Evolutionary conservation across 2,113 vertebrate species (phyloP).

Genomic region (Microtus montanus): DNA sequence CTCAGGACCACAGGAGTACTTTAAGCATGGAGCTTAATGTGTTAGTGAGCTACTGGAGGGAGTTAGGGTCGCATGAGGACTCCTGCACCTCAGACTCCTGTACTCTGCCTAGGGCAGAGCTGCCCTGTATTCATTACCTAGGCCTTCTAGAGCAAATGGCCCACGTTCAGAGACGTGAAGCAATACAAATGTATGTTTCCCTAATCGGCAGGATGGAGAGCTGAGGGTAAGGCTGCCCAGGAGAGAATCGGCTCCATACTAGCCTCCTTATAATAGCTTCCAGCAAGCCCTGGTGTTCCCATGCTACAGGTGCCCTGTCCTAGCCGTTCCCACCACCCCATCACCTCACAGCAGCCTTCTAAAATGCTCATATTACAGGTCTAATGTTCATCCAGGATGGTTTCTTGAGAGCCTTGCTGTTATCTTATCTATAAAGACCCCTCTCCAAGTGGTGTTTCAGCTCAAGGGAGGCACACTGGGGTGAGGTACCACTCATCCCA

Average conservation of each 20-base stretch:
- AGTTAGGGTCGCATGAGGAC: rapidly evolving
- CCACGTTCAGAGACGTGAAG: not conserved
- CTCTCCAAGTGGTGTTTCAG: not conserved
- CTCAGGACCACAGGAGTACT: too few relatives aligned
- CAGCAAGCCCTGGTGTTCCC: rapidly evolving
- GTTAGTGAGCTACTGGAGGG: not conserved
- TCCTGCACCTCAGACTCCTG: rapidly evolving
- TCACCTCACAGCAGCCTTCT: not conserved
- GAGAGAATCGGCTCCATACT: rapidly evolving
- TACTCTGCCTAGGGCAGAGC: rapidly evolving
- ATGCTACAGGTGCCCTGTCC: rapidly evolving
- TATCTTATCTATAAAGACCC: not conserved
- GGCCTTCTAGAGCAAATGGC: rapidly evolving
- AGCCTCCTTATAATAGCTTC: rapidly evolving
- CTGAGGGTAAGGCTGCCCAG: not conserved
- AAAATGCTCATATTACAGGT: not conserved
- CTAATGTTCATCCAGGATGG: not conserved
- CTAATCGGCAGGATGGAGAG: not conserved
- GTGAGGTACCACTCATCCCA: not conserved
- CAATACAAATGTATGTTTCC: rapidly evolving
- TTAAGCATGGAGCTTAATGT: not conserved
- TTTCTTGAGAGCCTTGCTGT: not conserved
- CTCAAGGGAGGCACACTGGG: not conserved
- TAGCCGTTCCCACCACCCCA: not conserved
- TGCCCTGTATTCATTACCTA: rapidly evolving